Conservation (phyloP, 2,113 vertebrate genomes). For the Gallinago media region DNA sequence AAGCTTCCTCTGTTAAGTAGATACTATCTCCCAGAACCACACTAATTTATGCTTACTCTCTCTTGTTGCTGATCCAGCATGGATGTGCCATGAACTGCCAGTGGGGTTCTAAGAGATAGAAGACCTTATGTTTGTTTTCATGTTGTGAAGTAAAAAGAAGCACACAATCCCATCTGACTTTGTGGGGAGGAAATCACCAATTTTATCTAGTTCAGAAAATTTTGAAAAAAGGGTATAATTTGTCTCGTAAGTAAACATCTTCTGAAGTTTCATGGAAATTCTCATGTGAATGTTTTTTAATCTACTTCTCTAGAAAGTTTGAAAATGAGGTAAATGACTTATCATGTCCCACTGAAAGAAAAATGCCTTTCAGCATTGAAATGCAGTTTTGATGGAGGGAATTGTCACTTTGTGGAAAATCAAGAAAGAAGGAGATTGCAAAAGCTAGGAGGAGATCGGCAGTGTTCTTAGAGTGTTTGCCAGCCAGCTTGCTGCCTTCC, state of each 20-base stretch:
- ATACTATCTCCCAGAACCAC: neutral
- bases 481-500: neutral
- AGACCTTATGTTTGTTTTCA: neutral
- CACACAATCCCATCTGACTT: neutral
- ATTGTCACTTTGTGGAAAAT: neutral
- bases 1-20: neutral
- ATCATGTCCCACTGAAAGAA: neutral
- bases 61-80: neutral
- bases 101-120: neutral
- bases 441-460: neutral
- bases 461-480: neutral
- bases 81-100: neutral
- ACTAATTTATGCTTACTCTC: neutral
- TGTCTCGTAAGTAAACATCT: neutral
- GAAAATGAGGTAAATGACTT: neutral
- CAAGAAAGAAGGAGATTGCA: neutral
- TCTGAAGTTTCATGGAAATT: neutral
- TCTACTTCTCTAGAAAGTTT: neutral
- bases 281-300: neutral
- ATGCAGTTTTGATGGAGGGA: neutral
- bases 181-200: neutral
- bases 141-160: neutral
- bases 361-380: neutral
- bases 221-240: accelerated
- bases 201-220: neutral